A percentile compares a stretch with the other conserved stretches of the same genome.
phyloP scores from a whole-genome alignment of 1,140 invertebrate genomes.

The Hycleus phaleratus region DNA sequence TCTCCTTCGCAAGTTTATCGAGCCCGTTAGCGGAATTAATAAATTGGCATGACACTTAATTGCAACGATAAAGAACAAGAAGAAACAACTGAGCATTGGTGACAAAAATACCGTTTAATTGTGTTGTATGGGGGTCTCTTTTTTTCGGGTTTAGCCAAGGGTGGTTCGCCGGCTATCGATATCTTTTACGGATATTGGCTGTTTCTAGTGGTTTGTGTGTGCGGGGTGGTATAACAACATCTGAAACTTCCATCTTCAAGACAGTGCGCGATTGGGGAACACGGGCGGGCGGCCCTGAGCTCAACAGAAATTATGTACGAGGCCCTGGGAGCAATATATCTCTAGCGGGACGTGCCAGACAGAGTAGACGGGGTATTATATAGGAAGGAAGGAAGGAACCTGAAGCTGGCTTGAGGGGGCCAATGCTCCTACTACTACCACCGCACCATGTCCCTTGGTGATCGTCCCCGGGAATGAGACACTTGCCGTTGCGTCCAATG shows the following conservation, averaged over 20 bases:
- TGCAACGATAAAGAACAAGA: slow-evolving; percentile 13
- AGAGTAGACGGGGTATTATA: slow-evolving; percentile 40
- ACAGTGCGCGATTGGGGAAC: slow-evolving; percentile 7
- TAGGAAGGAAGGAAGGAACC: slow-evolving; percentile 36
- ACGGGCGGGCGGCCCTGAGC: slow-evolving; percentile 24
- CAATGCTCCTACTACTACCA: slow-evolving; percentile 1
- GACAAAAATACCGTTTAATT: slow-evolving; percentile 12
- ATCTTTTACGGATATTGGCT: slow-evolving; percentile 14
- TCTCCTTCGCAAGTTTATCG: too few relatives aligned
- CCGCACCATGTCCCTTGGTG: slow-evolving; percentile 32
- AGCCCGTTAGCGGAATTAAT: slow-evolving; percentile 23
- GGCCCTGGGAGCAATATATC: slow-evolving; percentile 42
- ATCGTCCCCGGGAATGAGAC: slow-evolving; percentile 38
- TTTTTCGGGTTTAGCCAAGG: background rate
- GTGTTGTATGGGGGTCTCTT: background rate
- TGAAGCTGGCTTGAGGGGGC: slow-evolving; percentile 23
- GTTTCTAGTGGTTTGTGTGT: slow-evolving; percentile 3
- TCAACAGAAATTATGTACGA: slow-evolving; percentile 41
- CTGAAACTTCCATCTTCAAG: slow-evolving; percentile 17
- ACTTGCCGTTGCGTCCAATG: slow-evolving; percentile 19
- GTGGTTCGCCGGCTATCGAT: background rate
- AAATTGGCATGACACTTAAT: slow-evolving; percentile 23
- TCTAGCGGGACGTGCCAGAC: slow-evolving; percentile 39
- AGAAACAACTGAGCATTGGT: slow-evolving; percentile 7
- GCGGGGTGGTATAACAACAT: slow-evolving; percentile 4